Base-by-base conservation (phyloP, 2,797 vertebrate species). In the Pteronotus mesoamericanus region DNA sequence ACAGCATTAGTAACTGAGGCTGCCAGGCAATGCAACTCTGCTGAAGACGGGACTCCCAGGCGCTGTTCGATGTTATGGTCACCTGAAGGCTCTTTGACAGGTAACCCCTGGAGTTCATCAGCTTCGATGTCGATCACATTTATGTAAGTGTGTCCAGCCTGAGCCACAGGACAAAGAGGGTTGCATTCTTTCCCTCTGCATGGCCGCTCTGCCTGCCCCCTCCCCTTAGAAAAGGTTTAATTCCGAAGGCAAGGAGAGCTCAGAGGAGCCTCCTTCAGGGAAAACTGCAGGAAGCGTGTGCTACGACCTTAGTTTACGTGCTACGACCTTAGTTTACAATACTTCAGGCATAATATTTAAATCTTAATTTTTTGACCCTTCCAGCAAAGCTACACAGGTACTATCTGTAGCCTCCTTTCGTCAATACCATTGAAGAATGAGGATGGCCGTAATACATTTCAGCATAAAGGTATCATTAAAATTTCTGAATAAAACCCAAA, bases 111-210 rank as follows among this genome's bases (percentile, higher is more conserved):
- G 32, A 98, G 89, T 16, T 98, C 96, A 79, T 64, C 80, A 26
- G 98, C 98, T 96, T 99, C 99, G 89, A 99, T 98, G 97, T 99
- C 99, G 79, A 97, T 96, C 84, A 99, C 99, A 94, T 98, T 98
- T 95, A 99, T 96, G 86, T 99, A 99, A 68, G 98, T 97, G n/a
- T 21, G 98, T 44, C 98, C 97, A 69, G 72, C 64, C 96, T 98
- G 89, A 94, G 97, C 80, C 98, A 98, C 90, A 95, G 83, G 88
- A 64, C 8, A 93, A 42, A 64, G 92, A 94, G 57, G 71, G 57
- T 44, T 90, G 94, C 0, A 34, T 18, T 55, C 2, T 6, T 69
- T 6, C 34, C 12, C 59, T 97, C 64, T 59, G 11, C 29, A 51
- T 5, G 34, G 24, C 21, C 55, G 83, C 18, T 46, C 32, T 61